Evolutionary conservation across 2,888 invertebrate genomes (phyloP), one percentile per base, ranked within the genome.

Genomic region (Drosophila kambysellisi): DNA sequence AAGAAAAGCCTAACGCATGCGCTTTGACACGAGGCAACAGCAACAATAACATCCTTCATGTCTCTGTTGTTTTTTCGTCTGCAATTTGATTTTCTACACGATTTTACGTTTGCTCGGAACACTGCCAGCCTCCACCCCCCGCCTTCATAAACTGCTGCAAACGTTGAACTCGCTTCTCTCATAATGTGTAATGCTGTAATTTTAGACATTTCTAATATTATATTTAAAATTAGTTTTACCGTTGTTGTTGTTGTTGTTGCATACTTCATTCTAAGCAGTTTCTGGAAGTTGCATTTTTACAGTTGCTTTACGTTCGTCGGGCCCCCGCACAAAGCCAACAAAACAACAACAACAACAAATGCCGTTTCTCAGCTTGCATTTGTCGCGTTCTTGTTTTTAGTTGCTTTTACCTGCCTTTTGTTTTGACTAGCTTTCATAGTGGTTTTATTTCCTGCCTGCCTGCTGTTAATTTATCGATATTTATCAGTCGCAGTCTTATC

Each of bases 131-230:
- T 37, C 29, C 33, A 25, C 29, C 51, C 17, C 37, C 39, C 52
- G 79, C 58, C 71, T 71, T 64, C 74, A 83, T 83, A 82, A 82
- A 77, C 82, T 87, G 90, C 84, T 87, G 89, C 86, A 89, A 82
- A 66, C 79, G 81, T 70, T 75, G 83, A 77, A 73, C 69, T 76
- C 72, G 52, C 68, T 51, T 65, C 46, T 52, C 66, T 61, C 58
- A 37, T 37, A 37, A 37, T 15, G 17, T 15, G 17, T 37, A 35
- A 56, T 69, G 52, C 66, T 61, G 83, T 84, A 72, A 81, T 90
- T 82, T 82, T 84, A 83, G 87, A 83, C 63, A 52, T 56, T 64
- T 74, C 75, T 78, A 66, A 74, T 79, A 71, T 46, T 29, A 78
- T 76, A 79, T 88, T 86, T 80, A 86, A 66, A 74, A 85, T 90